Conservation (phyloP, 2,888 invertebrate species). For the Limulus polyphemus region DNA sequence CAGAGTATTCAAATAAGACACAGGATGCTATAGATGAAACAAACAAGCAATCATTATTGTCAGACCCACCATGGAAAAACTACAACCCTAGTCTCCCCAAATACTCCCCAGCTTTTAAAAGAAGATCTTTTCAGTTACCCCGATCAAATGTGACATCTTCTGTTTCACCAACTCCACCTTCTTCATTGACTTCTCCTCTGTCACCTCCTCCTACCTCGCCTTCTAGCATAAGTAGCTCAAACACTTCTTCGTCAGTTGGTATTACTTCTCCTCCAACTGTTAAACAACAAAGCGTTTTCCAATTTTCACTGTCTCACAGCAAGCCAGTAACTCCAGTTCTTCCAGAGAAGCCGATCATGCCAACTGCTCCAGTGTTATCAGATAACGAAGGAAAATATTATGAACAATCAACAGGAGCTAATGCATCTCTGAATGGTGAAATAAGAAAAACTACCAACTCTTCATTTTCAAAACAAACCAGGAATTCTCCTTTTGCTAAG, state of each 20-base stretch:
- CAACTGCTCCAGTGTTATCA: constrained; percentile 16
- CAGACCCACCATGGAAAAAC: constrained; percentile 28
- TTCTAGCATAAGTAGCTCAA: background rate
- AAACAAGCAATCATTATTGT: constrained; percentile 8
- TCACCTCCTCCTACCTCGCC: constrained; percentile 6
- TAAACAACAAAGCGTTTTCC: constrained; percentile 17
- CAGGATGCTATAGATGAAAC: too few species aligned
- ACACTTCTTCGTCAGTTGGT: too few species aligned
- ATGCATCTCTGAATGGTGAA: background rate
- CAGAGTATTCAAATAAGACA: too few species aligned
- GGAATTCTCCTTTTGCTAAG: too few species aligned
- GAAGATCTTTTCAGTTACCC: constrained; percentile 47
- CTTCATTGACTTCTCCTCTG: constrained; percentile 14
- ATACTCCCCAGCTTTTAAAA: constrained; percentile 68
- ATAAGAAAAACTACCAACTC: too few species aligned
- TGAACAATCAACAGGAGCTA: constrained; percentile 11
- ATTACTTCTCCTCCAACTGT: too few species aligned
- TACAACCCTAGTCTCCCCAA: constrained; percentile 46
- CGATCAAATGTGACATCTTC: constrained; percentile 35
- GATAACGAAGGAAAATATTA: constrained; percentile 15
- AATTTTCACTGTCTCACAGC: constrained; percentile 30
- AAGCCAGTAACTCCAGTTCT: constrained; percentile 23
- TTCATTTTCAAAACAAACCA: too few species aligned
- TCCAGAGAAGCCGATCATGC: constrained; percentile 22
- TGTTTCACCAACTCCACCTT: constrained; percentile 42